Base-by-base conservation (phyloP, 2,113 vertebrate species). In the Hippocampus barbouri region DNA sequence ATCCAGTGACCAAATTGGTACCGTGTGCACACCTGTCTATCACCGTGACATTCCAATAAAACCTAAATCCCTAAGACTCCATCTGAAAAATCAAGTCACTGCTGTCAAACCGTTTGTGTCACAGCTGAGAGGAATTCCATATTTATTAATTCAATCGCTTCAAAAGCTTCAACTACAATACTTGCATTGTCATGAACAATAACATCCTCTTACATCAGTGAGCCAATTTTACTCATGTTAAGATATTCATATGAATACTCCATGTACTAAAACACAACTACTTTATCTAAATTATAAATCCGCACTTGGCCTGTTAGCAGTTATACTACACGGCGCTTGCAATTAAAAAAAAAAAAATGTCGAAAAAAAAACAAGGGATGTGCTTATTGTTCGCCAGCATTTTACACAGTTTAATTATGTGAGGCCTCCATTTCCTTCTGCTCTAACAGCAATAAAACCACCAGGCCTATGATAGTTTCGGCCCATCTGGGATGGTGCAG, bases 1-100 rank as follows among this genome's bases (percentile, higher is more conserved):
- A 27, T 27, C 27, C 27, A 27, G 27, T 27, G 77, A 79, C 56
- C 56, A 75, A 70, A 74, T 76, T 82, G 20, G 53, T 67, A 34
- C 63, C 43, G 60, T 68, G 38, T 69, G 43, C 25, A 68, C 27
- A 63, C 14, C 71, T 65, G 79, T 57, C 82, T 79, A 66, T 75
- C 40, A 54, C 61, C 49, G 69, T 64, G 34, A 70, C 82, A 66
- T 68, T 41, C 56, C 7, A 71, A 77, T 77, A 40, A 40, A 34
- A 69, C 80, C 67, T 71, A 66, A 73, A 77, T 80, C 65, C 70
- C 20, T 12, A 10, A 11, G 38, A 30, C 60, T 76, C 59, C 30
- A 73, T 73, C 68, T 82, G 8, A 41, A 75, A 69, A 75, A 79
- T 62, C 34, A 70, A 69, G 63, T n/a, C 53, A 9, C n/a, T 72